Evolutionary conservation across 1,140 invertebrate genomes (phyloP).

Genomic region (Berghia stephanieae): DNA sequence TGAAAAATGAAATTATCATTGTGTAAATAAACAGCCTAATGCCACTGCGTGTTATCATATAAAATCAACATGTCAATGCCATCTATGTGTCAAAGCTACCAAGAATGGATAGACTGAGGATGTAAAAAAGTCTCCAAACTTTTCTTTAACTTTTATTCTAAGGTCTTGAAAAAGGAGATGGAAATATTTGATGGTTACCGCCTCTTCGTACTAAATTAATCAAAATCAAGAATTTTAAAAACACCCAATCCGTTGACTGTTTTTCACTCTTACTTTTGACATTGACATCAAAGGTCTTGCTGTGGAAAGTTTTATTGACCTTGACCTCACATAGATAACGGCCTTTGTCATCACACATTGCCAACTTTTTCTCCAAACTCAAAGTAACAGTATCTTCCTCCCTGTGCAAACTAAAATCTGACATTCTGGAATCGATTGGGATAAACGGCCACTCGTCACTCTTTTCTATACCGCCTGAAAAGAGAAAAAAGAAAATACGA

Average conservation of each 20-base stretch:
- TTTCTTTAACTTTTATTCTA: too few relatives aligned
- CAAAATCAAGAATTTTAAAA: too few relatives aligned
- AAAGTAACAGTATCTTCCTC: constrained; percentile 33
- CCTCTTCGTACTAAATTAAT: too few relatives aligned
- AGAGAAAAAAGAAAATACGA: too few relatives aligned
- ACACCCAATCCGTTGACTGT: too few relatives aligned
- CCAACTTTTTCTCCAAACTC: constrained; percentile 34
- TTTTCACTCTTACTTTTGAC: constrained; percentile 28
- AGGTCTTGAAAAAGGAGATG: too few relatives aligned
- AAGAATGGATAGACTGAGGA: too few relatives aligned
- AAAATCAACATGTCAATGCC: neutral
- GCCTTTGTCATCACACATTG: constrained; percentile 39
- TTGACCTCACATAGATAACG: constrained; percentile 37
- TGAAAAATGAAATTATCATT: neutral
- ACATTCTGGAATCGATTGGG: constrained; percentile 40
- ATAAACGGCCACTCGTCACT: constrained; percentile 39
- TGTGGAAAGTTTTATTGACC: constrained; percentile 35
- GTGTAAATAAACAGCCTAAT: neutral
- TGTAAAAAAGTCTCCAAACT: too few relatives aligned
- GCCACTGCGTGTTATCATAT: neutral
- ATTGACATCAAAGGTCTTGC: constrained; percentile 35
- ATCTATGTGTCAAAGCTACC: too few relatives aligned
- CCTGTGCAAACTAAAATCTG: constrained; percentile 32
- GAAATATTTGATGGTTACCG: too few relatives aligned
- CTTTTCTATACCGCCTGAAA: constrained; percentile 34